A percentile compares a stretch with the other conserved stretches of the same genome.
Evolutionary conservation across 1,140 invertebrate genomes (phyloP).

Genomic region (Bombus soroeensis): DNA sequence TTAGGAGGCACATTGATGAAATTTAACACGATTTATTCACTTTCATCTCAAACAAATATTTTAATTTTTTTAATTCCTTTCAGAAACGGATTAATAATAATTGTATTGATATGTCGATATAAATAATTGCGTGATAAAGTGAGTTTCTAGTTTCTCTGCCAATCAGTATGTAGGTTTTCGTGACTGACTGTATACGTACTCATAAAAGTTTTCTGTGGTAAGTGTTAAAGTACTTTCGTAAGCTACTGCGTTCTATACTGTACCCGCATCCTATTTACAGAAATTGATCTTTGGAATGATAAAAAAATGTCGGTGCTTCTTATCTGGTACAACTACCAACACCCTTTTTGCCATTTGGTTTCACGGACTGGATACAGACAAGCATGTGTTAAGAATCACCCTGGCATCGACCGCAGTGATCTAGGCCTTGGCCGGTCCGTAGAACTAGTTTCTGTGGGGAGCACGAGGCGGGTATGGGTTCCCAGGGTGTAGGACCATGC

Average conservation of each 20-base stretch:
- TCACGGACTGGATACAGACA: conserved; percentile 15
- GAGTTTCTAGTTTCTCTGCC: too few species aligned
- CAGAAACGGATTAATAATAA: too few species aligned
- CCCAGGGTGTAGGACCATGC: too few species aligned
- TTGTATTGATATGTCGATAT: too few species aligned
- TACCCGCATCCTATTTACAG: background rate
- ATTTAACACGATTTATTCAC: too few species aligned
- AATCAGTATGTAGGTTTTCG: too few species aligned
- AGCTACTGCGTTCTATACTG: background rate
- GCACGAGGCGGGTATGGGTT: too few species aligned
- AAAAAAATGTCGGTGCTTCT: background rate
- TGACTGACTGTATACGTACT: background rate
- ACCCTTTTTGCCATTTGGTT: conserved; percentile 10
- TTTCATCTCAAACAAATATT: too few species aligned
- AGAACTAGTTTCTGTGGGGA: conserved; percentile 67
- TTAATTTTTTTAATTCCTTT: too few species aligned
- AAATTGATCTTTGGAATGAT: background rate
- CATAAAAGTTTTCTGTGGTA: background rate
- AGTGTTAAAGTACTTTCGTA: background rate
- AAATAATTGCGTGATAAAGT: too few species aligned
- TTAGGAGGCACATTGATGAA: too few species aligned
- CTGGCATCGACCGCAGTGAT: conserved; percentile 63
- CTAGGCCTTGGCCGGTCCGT: conserved; percentile 62
- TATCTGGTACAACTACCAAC: background rate
- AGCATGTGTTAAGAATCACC: conserved; percentile 51